These are phyloP conservation scores for Drosophila atripex DNA, from an alignment of 2,888 invertebrate species.

Conservation along the genomic window DNA sequence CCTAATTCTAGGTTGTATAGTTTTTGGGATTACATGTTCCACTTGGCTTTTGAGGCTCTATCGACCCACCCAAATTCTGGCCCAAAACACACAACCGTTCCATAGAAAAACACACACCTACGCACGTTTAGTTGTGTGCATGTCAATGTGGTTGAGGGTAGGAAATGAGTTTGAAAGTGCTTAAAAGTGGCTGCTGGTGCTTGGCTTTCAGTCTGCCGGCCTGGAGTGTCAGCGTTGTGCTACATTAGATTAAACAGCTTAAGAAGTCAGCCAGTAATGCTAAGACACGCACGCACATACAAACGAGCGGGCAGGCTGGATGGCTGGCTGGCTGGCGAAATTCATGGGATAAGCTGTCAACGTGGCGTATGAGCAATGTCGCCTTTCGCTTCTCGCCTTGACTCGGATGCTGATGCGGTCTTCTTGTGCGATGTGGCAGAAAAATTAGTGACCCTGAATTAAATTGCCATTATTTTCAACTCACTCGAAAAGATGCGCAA, in stretches of 20 bases:
- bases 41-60: conserved; percentile 3
- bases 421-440: conserved; percentile 72
- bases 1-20: conserved; percentile 1
- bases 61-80: conserved; percentile 11
- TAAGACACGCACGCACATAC: conserved; percentile 18
- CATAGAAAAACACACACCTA: conserved; percentile 6
- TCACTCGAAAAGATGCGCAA: conserved; percentile 71
- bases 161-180: conserved; percentile 76
- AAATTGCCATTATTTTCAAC: conserved; percentile 80
- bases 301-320: conserved; percentile 1
- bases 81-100: conserved; percentile 4
- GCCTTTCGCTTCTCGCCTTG: conserved; percentile 39
- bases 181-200: conserved; percentile 66
- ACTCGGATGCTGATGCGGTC: conserved; percentile 40
- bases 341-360: conserved; percentile 57
- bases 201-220: conserved; percentile 47
- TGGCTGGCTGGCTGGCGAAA: conserved; percentile 14
- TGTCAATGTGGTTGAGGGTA: conserved; percentile 64
- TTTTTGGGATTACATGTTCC: conserved; percentile 4
- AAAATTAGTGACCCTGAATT: conserved; percentile 82
- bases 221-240: conserved; percentile 55
- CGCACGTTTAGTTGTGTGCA: conserved; percentile 49
- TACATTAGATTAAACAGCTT: conserved; percentile 71
- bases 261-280: conserved; percentile 64
- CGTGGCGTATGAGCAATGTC: conserved; percentile 65